Conservation (phyloP, 2,888 invertebrate species). For the Helobdella robusta region DNA sequence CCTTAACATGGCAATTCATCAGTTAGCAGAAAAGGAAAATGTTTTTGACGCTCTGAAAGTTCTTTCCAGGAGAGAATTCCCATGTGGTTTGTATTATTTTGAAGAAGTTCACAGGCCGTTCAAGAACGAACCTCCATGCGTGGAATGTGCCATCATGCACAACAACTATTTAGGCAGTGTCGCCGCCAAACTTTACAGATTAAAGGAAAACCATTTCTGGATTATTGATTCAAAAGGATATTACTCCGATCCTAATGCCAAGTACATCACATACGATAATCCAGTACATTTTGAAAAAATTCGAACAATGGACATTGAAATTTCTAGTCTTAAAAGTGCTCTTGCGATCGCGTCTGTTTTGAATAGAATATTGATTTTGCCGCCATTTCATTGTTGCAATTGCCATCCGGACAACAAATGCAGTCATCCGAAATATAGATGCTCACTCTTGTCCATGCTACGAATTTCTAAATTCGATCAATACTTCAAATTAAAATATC, state of each 20-base stretch:
- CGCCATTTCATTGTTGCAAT: constrained; percentile 33
- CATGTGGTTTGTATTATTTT: constrained; percentile 33
- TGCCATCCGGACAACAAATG: constrained; percentile 29
- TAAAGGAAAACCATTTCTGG: constrained; percentile 35
- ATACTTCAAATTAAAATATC: constrained; percentile 24
- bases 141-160: constrained; percentile 33
- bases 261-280: constrained; percentile 34
- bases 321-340: constrained; percentile 30
- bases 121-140: constrained; percentile 30
- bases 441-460: constrained; percentile 30
- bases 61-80: constrained; percentile 29
- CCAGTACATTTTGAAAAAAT: constrained; percentile 23
- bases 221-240: constrained; percentile 29
- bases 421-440: constrained; percentile 22
- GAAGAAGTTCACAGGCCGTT: constrained; percentile 30
- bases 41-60: constrained; percentile 21
- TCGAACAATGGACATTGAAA: constrained; percentile 20
- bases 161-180: constrained; percentile 34
- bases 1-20: constrained; percentile 29
- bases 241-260: constrained; percentile 28
- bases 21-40: neutral
- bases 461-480: constrained; percentile 27
- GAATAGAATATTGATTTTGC: constrained; percentile 32
- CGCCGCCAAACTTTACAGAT: constrained; percentile 33
- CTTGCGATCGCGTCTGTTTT: constrained; percentile 26